Conservation (phyloP, 2,797 vertebrate genomes). For the Ceryle rudis region DNA sequence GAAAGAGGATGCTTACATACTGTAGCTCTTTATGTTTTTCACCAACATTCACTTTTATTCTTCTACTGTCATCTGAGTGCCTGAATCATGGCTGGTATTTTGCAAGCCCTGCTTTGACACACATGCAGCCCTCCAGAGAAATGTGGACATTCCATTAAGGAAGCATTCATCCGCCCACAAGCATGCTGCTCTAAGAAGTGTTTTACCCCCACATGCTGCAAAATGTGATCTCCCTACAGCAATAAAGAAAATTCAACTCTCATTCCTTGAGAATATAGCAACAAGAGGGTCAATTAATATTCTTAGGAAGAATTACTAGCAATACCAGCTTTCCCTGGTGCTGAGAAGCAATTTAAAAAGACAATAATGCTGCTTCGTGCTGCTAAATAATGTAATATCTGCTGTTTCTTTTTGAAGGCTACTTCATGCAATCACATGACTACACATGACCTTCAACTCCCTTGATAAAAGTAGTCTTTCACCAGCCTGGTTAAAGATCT, state of each 20-base stretch:
- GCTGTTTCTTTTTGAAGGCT: not conserved
- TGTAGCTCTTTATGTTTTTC: not conserved
- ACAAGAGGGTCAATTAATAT: not conserved
- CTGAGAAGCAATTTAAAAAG: not conserved
- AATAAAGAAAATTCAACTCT: not conserved
- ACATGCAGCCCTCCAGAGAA: not conserved
- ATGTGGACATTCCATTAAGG: rapidly evolving
- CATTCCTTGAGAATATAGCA: not conserved
- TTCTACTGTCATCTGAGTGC: not conserved
- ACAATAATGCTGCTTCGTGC: not conserved
- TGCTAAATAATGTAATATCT: not conserved
- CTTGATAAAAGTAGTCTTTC: not conserved
- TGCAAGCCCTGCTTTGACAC: not conserved
- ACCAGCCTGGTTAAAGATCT: not conserved
- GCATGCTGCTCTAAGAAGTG: not conserved
- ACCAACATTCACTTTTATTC: not conserved
- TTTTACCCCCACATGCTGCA: not conserved
- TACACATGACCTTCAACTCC: not conserved
- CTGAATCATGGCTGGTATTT: not conserved
- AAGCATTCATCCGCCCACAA: not conserved
- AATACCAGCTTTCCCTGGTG: not conserved
- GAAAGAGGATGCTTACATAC: not conserved
- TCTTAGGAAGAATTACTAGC: not conserved
- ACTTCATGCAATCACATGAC: conserved; percentile 6
- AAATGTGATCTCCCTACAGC: not conserved